Conservation (phyloP, 1,140 invertebrate species). For the Andrena cerasifolii region DNA sequence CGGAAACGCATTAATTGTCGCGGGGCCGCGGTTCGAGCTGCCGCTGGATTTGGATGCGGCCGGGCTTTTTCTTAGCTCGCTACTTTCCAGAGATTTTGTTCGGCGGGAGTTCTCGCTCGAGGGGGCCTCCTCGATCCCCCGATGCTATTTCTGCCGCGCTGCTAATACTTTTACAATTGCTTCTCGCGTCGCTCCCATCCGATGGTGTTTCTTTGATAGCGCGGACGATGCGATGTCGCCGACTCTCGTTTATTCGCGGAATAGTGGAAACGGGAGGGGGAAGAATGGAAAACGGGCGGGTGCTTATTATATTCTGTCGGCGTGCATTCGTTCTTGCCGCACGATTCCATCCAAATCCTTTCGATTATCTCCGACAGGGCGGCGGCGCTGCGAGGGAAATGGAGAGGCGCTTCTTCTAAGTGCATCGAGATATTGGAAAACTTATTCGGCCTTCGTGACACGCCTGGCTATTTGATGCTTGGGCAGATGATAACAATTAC, state of each 20-base stretch:
- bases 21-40: not conserved
- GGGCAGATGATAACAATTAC: not conserved
- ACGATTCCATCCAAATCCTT: not conserved
- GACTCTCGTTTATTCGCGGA: too few species aligned
- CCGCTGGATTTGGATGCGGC: not conserved
- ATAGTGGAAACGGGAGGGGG: not conserved
- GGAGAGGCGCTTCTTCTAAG: not conserved
- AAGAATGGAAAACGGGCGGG: not conserved
- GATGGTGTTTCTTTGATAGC: too few species aligned
- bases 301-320: not conserved
- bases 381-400: not conserved
- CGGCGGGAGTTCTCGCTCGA: not conserved
- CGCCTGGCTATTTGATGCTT: slow-evolving; percentile 4
- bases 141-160: not conserved
- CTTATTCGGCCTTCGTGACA: not conserved
- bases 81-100: not conserved
- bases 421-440: not conserved
- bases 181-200: too few species aligned
- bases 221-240: too few species aligned
- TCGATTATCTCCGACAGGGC: not conserved
- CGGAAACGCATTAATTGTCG: not conserved
- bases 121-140: too few species aligned
- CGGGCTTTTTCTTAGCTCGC: not conserved
- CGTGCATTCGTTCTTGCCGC: not conserved
- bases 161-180: too few species aligned